Evolutionary conservation across 2,113 vertebrate species (phyloP).

Genomic region (Microcebus griseorufus): DNA sequence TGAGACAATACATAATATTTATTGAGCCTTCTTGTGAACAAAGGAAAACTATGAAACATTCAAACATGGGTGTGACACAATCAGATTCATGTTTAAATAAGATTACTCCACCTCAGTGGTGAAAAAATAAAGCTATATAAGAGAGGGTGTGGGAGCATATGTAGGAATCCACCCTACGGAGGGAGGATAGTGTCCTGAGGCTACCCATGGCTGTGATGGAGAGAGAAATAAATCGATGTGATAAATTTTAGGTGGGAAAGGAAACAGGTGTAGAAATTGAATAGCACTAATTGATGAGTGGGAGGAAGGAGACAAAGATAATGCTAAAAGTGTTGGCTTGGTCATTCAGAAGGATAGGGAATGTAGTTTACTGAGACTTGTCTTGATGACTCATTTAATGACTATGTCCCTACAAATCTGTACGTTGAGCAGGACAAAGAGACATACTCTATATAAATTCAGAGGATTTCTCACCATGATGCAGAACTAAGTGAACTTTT

Average conservation of each 20-base stretch:
- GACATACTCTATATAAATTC: rapidly evolving
- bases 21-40: neutral
- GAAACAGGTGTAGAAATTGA: neutral
- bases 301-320: neutral
- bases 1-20: neutral
- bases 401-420: neutral
- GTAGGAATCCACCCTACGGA: no score
- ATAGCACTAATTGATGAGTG: neutral
- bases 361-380: neutral
- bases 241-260: neutral
- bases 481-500: neutral
- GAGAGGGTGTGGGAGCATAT: rapidly evolving
- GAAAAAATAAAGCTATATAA: rapidly evolving
- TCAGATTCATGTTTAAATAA: neutral
- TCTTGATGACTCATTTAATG: neutral
- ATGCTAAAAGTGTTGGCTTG: neutral
- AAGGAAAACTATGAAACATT: neutral
- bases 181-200: neutral
- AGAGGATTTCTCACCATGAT: neutral
- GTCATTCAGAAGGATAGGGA: rapidly evolving
- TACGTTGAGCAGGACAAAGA: neutral
- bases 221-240: neutral
- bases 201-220: neutral
- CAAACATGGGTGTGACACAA: rapidly evolving
- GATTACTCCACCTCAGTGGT: neutral